These are phyloP conservation scores for Apis laboriosa DNA, from an alignment of 1,140 invertebrate genomes.

Conservation along the genomic window DNA sequence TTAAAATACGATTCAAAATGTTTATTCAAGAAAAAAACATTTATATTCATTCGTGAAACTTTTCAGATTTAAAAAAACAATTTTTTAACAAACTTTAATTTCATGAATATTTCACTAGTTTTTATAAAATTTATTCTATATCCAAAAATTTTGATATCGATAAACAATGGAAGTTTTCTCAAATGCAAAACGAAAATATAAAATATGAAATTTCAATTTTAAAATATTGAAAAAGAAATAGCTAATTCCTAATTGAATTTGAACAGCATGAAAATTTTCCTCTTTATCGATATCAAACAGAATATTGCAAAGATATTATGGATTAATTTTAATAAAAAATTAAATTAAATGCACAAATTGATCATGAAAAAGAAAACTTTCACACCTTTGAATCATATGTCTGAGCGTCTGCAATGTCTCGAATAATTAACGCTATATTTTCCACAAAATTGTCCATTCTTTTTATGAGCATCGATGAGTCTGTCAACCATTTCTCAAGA, in stretches of 20 bases:
- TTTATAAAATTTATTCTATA: background rate
- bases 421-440: conserved; percentile 57
- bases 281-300: background rate
- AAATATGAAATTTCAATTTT: background rate
- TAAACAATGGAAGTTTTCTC: background rate
- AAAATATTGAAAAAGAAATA: background rate
- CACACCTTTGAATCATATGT: conserved; percentile 57
- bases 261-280: background rate
- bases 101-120: background rate
- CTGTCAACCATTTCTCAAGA: conserved; percentile 61
- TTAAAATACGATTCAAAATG: background rate
- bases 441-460: conserved; percentile 53
- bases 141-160: background rate
- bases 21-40: background rate
- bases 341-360: background rate
- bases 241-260: background rate
- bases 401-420: conserved; percentile 51
- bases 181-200: background rate
- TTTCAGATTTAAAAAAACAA: too few species aligned
- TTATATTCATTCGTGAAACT: background rate
- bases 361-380: background rate
- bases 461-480: conserved; percentile 53
- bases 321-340: conserved; percentile 18
- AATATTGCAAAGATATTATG: background rate
- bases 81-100: too few species aligned